These are phyloP conservation scores for Uria aalge DNA, from an alignment of 2,113 vertebrate genomes.

Conservation along the genomic window DNA sequence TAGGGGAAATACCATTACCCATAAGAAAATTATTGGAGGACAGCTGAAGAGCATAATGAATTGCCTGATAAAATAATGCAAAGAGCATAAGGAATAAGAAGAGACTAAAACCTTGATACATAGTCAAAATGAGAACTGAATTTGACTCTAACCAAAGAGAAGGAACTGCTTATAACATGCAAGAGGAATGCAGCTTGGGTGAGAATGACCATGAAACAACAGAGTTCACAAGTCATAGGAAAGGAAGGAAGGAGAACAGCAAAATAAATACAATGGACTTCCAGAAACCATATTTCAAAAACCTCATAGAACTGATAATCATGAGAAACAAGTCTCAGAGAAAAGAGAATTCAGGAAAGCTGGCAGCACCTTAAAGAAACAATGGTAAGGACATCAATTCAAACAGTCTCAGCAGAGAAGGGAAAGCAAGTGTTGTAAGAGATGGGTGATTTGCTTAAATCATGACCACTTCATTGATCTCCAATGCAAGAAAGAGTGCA, in stretches of 20 bases:
- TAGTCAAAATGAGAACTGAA: neutral
- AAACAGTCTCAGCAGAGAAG: neutral
- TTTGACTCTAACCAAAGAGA: neutral
- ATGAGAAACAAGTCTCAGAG: constrained; percentile 22
- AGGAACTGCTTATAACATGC: neutral
- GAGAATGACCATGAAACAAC: constrained; percentile 46
- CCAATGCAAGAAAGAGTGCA: neutral
- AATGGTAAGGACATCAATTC: constrained; percentile 19
- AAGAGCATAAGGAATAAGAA: neutral
- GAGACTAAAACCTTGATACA: neutral
- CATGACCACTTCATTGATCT: neutral
- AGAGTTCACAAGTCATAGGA: constrained; percentile 25
- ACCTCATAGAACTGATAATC: constrained; percentile 33
- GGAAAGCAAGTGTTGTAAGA: neutral
- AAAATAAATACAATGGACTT: constrained; percentile 66
- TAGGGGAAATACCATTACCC: neutral
- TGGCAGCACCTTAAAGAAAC: constrained; percentile 31
- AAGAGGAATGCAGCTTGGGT: constrained; percentile 33
- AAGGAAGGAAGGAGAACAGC: constrained; percentile 47
- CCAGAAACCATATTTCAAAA: constrained; percentile 62
- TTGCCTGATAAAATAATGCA: neutral
- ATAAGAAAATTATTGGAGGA: neutral
- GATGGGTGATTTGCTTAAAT: neutral
- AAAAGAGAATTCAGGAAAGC: constrained; percentile 37
- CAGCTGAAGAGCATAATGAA: neutral